Base-by-base conservation (phyloP, 2,888 invertebrate species). In the Lycia hirtaria region DNA sequence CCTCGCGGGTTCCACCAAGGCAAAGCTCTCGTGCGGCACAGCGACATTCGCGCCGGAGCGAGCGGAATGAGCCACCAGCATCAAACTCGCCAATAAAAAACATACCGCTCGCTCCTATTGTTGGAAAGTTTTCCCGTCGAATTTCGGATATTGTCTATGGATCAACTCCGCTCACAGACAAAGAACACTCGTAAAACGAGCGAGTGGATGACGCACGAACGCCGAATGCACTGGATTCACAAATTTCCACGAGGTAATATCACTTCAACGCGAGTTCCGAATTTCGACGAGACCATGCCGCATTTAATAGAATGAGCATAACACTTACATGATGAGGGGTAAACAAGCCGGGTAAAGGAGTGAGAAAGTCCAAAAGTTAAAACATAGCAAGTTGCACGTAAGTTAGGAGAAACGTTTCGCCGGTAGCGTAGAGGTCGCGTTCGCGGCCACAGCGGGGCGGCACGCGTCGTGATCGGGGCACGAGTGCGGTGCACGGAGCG, bases 391-490 rank as follows among this genome's bases (percentile, higher is more conserved):
- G 85, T 87, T 86, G 86, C 87, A 89, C 87, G 81, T 84, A 89
- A 90, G 88, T 88, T 85, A 83, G 82, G 82, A 85, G 84, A 84
- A 88, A 88, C 83, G 85, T 75, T 84, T 91, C 85, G 93, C 90
- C 93, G 92, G 93, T 92, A 93, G 91, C 88, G 86, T 83, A 93
- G 92, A 93, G 88, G 91, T 93, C 93, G 92, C 93, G 93, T 93
- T 93, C 89, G 93, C 92, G 93, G 92, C 93, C 93, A 92, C 92
- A 88, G 93, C 75, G 83, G 86, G 87, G 87, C 84, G 89, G 89
- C 90, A 83, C 91, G 90, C 88, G 92, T 92, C 92, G 92, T 88
- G 90, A 74, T 91, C 88, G 86, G 89, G 73, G 86, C 89, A 90
- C 92, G 89, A 91, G 89, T 91, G 91, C 90, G 83, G 89, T 89